Percentiles rank a stretch among this genome's conserved stretches.
Evolutionary conservation across 2,797 vertebrate genomes (phyloP).

Genomic region (Myotis pilosus): DNA sequence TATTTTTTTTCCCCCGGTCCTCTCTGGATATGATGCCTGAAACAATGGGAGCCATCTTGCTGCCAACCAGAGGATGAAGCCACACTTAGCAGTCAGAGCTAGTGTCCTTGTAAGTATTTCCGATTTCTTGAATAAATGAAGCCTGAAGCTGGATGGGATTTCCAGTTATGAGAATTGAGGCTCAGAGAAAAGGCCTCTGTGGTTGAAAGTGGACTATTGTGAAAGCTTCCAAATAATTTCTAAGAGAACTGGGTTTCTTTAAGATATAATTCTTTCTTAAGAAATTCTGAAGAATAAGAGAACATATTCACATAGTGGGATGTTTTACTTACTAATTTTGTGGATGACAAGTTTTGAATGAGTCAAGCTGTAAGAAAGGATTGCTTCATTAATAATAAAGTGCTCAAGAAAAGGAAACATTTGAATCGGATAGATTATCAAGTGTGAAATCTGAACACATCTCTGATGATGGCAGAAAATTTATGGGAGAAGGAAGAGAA

Average conservation of each 20-base stretch:
- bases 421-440: neutral
- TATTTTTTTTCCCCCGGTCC: neutral
- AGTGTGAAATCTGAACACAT: neutral
- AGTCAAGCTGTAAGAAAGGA: neutral
- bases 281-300: conserved; percentile 80
- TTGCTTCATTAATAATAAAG: neutral
- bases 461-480: neutral
- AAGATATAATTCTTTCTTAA: neutral
- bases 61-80: neutral
- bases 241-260: neutral
- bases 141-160: neutral
- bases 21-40: neutral
- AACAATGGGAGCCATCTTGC: neutral
- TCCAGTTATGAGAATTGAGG: neutral
- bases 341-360: neutral
- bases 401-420: neutral
- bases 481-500: neutral
- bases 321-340: neutral
- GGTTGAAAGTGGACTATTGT: neutral
- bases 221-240: neutral
- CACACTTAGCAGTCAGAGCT: neutral
- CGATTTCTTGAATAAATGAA: neutral
- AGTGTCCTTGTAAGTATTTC: neutral
- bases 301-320: neutral
- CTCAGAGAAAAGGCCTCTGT: neutral